A percentile compares a stretch with the other conserved stretches of the same genome.
Evolutionary conservation across 1,140 invertebrate species (phyloP).

Genomic region (Philopotamus ludificatus): DNA sequence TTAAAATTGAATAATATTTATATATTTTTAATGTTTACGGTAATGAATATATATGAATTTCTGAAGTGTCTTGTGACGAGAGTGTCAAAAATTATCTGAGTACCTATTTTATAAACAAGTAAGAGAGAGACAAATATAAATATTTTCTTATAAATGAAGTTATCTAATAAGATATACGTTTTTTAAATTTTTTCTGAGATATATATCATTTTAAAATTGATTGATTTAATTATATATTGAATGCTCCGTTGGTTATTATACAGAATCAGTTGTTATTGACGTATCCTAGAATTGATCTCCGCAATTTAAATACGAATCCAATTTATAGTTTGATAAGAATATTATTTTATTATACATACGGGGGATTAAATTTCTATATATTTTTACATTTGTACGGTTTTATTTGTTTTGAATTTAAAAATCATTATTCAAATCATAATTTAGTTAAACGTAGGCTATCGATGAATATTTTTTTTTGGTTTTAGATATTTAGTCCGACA

Average conservation of each 20-base stretch:
- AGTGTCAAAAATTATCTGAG: constrained; percentile 35
- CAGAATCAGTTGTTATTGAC: too few species aligned
- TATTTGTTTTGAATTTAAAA: too few species aligned
- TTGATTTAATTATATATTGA: neutral
- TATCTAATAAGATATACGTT: too few species aligned
- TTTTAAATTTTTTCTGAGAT: constrained; percentile 9
- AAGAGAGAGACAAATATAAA: constrained; percentile 17
- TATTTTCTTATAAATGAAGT: constrained; percentile 30
- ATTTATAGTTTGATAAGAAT: neutral
- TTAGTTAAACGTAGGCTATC: too few species aligned
- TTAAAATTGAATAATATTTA: too few species aligned
- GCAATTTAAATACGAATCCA: neutral
- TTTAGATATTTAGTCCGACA: constrained; percentile 22
- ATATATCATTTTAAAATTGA: neutral
- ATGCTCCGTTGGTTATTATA: too few species aligned
- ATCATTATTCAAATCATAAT: too few species aligned
- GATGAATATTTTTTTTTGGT: too few species aligned
- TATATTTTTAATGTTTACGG: too few species aligned
- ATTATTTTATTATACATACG: neutral
- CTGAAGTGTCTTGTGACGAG: constrained; percentile 38
- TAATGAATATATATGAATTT: constrained; percentile 39
- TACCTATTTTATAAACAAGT: constrained; percentile 30
- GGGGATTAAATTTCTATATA: neutral
- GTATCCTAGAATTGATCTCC: too few species aligned
- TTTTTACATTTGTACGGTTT: neutral